Conservation (phyloP, 2,113 vertebrate species). For the Coptodon rendalli region DNA sequence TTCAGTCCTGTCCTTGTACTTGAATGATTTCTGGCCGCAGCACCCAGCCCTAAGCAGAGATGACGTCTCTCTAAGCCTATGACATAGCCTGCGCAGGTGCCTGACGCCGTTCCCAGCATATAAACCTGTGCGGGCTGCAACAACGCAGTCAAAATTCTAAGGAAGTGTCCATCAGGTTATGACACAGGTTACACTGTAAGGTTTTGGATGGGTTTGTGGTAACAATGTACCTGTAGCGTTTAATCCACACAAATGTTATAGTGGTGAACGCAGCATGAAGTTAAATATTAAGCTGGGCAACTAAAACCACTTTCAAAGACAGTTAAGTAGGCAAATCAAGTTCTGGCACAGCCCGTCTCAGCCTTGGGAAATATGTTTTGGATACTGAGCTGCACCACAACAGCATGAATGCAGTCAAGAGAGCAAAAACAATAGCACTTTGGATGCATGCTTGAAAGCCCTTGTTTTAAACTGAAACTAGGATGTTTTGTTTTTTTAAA, state of each 20-base stretch:
- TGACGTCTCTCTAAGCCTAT: not conserved
- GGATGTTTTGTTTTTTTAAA: not conserved
- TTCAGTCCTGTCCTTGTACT: not conserved
- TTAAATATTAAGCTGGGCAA: not conserved
- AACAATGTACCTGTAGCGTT: not conserved
- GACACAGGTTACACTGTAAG: not conserved
- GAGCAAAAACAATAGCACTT: not conserved
- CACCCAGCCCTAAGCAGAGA: not conserved
- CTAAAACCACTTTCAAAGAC: not conserved
- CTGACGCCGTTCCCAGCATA: not conserved
- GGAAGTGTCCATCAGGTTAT: not conserved
- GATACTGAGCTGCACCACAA: not conserved
- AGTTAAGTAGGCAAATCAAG: not conserved
- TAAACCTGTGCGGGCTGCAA: not conserved
- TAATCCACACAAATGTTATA: not conserved
- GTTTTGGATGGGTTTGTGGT: not conserved
- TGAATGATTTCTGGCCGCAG: not conserved
- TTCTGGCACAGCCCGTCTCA: not conserved
- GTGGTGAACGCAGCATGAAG: not conserved
- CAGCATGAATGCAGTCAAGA: not conserved
- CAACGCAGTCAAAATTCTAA: not conserved
- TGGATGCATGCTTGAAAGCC: not conserved
- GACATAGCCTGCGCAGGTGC: not conserved
- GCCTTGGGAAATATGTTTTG: not conserved
- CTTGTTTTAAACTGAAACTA: not conserved